Evolutionary conservation across 1,140 invertebrate genomes (phyloP), one percentile per base, ranked within the genome.

Genomic region (Drosophila insularis): DNA sequence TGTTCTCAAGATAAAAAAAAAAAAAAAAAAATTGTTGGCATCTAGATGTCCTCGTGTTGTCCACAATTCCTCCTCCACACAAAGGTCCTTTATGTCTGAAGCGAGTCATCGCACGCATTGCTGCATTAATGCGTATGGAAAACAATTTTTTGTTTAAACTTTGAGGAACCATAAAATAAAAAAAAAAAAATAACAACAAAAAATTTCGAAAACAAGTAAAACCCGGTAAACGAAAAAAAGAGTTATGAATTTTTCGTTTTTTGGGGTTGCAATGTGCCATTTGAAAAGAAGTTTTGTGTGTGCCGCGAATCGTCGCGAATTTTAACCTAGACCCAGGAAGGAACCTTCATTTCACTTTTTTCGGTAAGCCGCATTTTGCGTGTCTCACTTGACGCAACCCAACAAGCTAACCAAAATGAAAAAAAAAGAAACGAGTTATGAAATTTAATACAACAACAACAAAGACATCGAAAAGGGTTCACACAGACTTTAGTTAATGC

Each of bases 61-160:
- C 40, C 13, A 43, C 54, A 35, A 56, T 14, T 32, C 31, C 27
- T n/a, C 55, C n/a, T 58, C 14, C 13, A 8, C 13, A 8, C 54
- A 31, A 31, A 17, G 35, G 13, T 58, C 55, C 55, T 58, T 58
- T 35, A 58, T 35, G 55, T 58, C 55, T 58, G 55, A 58, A 58
- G 31, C 55, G 17, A 50, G 43, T 8, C 43, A 50, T 21, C 8
- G 55, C 55, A 87, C 82, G 82, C 82, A 87, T 80, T 80, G 82
- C 82, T 87, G 82, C 82, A 87, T 87, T 87, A 87, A 87, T 87
- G 82, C 82, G 82, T 89, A 87, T 87, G 79, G 84, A 87, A 89
- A 89, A 89, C 79, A 87, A 74, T 80, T 77, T 84, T 82, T 76
- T 73, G 66, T 21, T 59, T 50, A 31, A 21, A 17, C 27, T 64